Evolutionary conservation across 2,113 vertebrate genomes (phyloP), one percentile per base, ranked within the genome.

Genomic region (Planiliza haematocheilus): DNA sequence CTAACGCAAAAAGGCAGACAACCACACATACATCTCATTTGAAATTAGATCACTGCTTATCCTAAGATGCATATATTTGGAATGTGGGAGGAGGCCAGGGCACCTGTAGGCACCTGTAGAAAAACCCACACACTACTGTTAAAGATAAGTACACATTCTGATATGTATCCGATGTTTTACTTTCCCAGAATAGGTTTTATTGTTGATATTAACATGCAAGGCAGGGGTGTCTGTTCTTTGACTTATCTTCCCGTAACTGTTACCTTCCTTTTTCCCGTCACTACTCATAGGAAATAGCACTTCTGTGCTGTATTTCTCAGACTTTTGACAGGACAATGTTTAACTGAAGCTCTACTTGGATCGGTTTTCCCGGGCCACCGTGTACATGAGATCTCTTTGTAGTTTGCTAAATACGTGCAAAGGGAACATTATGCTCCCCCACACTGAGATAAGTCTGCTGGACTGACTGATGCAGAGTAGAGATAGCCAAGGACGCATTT

Each of bases 401-500:
- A 57, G 63, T 48, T 67, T 43, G 3, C 7, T 34, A 20, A 51
- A 51, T 57, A 58, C 21, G 18, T 48, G 18, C 1, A 56, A 38
- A 36, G 39, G 65, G 18, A 53, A 67, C 34, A 13, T 13, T 42
- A 17, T 38, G 11, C 56, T 82, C 61, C 42, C 30, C 20, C 48
- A 46, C 34, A 30, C 10, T 34, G 20, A 67, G 59, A 67, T 30
- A 62, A 14, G 58, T 66, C 39, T 39, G 56, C 24, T 9, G 34
- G 62, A 60, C 43, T 46, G 52, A 51, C n/a, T 77, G 71, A 83
- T 84, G 75, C 81, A 84, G 72, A 63, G 10, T 9, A 39, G 8
- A 66, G 74, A 85, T 76, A 75, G 61, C 34, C 52, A 16, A 21
- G n/a, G 38, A 45, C 21, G 34, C 38, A 70, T 43, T 67, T 57